Percentiles rank a stretch among this genome's conserved stretches.
These are phyloP conservation scores for Nipponacmea schrenckii DNA, from an alignment of 2,888 invertebrate genomes.

Conservation along the genomic window DNA sequence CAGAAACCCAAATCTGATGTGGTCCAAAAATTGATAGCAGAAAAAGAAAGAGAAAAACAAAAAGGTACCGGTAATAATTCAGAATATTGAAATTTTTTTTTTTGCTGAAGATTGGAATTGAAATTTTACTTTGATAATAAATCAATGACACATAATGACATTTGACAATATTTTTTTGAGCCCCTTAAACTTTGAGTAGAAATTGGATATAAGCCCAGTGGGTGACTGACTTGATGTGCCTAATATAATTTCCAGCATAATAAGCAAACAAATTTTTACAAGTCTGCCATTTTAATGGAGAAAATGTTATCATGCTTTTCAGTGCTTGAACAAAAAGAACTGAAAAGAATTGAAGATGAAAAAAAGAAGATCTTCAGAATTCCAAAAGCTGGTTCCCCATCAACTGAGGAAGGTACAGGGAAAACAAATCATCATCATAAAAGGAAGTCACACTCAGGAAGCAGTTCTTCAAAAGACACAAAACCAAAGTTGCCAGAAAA, in stretches of 20 bases:
- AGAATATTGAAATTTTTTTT: no score
- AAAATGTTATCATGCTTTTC: not conserved
- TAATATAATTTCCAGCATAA: no score
- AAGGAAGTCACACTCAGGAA: not conserved
- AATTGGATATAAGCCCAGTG: no score
- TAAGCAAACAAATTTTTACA: no score
- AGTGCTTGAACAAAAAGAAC: constrained; percentile 14
- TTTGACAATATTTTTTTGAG: no score
- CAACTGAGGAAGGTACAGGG: not conserved
- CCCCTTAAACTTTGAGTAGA: no score
- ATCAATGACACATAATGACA: no score
- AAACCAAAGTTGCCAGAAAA: not conserved
- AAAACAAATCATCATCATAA: not conserved
- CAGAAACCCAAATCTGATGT: constrained; percentile 40
- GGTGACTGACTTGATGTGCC: no score
- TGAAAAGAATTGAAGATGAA: constrained; percentile 31
- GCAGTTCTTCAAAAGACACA: not conserved
- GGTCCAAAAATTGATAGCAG: constrained; percentile 41
- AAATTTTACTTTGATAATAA: constrained; percentile 7
- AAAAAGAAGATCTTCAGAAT: constrained; percentile 30
- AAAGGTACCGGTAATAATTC: constrained; percentile 24
- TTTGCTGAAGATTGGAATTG: not conserved
- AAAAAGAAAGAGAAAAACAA: constrained; percentile 39
- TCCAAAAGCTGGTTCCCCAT: constrained; percentile 13
- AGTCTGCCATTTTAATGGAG: no score